phyloP scores from a whole-genome alignment of 1,140 invertebrate species.

The Lepidostoma basale region DNA sequence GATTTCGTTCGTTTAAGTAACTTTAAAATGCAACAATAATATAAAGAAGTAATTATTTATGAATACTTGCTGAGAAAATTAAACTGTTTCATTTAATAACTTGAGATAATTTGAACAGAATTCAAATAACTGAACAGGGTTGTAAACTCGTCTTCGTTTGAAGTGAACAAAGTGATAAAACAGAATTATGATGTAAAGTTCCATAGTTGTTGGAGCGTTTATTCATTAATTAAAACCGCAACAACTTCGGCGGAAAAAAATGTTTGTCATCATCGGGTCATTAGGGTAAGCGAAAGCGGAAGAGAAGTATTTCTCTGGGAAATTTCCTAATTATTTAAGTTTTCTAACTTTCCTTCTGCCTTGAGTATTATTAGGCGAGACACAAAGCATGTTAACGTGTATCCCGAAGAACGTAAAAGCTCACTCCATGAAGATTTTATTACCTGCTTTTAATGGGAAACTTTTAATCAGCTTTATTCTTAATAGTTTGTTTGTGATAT shows the following conservation, averaged over 20 bases:
- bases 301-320: conserved; percentile 3
- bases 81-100: too few species aligned
- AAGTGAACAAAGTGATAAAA: conserved; percentile 9
- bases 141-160: background rate
- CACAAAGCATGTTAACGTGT: conserved; percentile 20
- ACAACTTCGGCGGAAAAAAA: conserved; percentile 6
- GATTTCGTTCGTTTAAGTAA: too few species aligned
- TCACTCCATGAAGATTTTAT: conserved; percentile 14
- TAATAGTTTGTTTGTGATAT: background rate
- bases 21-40: too few species aligned
- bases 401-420: conserved; percentile 1
- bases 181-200: conserved; percentile 14
- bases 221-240: conserved; percentile 20
- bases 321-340: conserved; percentile 27
- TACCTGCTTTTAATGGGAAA: conserved; percentile 5
- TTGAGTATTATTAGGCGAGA: conserved; percentile 2
- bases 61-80: too few species aligned
- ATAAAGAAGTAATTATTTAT: too few species aligned
- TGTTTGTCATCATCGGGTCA: conserved; percentile 24
- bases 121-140: conserved; percentile 3
- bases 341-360: conserved; percentile 11
- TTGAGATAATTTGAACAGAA: too few species aligned
- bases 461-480: background rate
- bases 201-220: conserved; percentile 7
- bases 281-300: background rate